These are phyloP conservation scores for Mus minutoides DNA, from an alignment of 2,797 vertebrate genomes.

Conservation along the genomic window DNA sequence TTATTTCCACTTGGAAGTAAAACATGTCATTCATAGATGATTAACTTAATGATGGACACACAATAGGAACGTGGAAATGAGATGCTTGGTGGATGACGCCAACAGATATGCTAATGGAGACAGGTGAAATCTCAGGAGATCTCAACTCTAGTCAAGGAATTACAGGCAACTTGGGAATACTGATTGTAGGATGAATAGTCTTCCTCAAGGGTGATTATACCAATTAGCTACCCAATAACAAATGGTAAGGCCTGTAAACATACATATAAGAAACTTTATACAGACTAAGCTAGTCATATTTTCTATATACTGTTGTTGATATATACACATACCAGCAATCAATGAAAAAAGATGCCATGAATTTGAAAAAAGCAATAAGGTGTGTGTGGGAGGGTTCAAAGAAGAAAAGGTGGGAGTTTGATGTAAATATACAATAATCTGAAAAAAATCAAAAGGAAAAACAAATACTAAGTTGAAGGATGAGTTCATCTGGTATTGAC, in stretches of 20 bases:
- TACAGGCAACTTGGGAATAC: not conserved
- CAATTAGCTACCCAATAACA: not conserved
- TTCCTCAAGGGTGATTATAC: not conserved
- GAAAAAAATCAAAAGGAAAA: not conserved
- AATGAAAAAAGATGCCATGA: not conserved
- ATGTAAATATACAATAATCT: not conserved
- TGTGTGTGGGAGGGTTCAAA: not conserved
- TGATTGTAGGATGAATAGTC: not conserved
- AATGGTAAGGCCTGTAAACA: not conserved
- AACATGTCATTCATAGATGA: not conserved
- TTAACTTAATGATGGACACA: not conserved
- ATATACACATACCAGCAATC: not conserved
- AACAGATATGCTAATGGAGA: not conserved
- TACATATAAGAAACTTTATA: not conserved
- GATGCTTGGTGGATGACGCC: not conserved
- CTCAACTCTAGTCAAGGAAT: not conserved
- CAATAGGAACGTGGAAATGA: not conserved
- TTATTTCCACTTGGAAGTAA: conserved; percentile 9
- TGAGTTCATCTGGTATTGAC: not conserved
- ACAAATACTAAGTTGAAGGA: not conserved
- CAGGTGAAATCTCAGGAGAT: not conserved
- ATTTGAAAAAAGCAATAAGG: not conserved
- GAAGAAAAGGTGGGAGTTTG: not conserved
- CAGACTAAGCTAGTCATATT: not conserved
- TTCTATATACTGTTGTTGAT: not conserved